Conservation (phyloP, 2,797 vertebrate genomes). For the Pristis pectinata region DNA sequence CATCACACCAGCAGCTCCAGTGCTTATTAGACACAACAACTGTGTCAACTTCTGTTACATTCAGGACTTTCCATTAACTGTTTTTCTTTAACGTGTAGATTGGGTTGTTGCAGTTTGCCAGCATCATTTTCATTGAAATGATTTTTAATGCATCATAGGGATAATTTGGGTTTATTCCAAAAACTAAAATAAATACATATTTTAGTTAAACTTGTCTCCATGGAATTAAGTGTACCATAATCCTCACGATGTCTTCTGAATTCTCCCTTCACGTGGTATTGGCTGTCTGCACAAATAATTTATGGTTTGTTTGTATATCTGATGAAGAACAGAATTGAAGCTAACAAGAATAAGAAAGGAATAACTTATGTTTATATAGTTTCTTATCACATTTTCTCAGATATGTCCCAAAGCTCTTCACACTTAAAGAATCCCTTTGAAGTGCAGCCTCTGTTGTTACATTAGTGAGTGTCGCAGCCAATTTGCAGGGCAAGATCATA, state of each 20-base stretch:
- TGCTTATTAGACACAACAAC: background rate
- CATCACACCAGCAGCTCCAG: background rate
- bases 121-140: background rate
- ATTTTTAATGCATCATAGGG: background rate
- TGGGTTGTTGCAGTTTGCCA: background rate
- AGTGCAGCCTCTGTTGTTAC: background rate
- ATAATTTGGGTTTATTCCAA: background rate
- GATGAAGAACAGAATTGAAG: slow-evolving; percentile 1
- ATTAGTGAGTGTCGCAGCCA: background rate
- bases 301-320: background rate
- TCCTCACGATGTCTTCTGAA: background rate
- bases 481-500: background rate
- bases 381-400: background rate
- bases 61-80: too few relatives aligned
- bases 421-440: background rate
- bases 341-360: background rate
- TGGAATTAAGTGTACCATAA: background rate
- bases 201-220: background rate
- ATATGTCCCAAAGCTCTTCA: background rate
- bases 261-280: background rate
- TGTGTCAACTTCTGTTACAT: background rate
- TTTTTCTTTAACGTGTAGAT: too few relatives aligned
- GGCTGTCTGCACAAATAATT: background rate
- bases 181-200: background rate
- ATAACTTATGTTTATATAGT: background rate